These are phyloP conservation scores for Pygoscelis antarcticus DNA, from an alignment of 2,113 vertebrate species.

Conservation along the genomic window DNA sequence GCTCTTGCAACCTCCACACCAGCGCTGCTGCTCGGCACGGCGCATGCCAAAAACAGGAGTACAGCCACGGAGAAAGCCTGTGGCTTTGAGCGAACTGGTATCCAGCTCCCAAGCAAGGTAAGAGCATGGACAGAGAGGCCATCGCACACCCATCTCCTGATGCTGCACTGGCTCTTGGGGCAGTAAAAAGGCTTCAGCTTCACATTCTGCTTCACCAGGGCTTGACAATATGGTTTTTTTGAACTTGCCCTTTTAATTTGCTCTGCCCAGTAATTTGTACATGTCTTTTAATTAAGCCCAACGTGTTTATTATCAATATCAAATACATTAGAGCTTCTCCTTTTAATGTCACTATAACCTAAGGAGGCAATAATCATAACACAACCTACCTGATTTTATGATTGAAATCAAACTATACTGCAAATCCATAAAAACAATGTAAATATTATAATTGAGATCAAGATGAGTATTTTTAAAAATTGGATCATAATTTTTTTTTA, in stretches of 20 bases:
- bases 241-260: neutral
- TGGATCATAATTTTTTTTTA: neutral
- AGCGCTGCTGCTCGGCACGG: fast-evolving
- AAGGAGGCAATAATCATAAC: neutral
- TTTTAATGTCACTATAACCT: neutral
- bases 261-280: neutral
- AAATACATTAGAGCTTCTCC: neutral
- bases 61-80: neutral
- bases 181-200: neutral
- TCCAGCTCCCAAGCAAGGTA: neutral
- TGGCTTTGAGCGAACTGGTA: neutral
- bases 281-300: neutral
- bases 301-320: neutral
- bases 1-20: neutral
- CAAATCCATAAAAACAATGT: neutral
- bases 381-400: neutral
- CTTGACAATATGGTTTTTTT: neutral
- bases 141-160: fast-evolving
- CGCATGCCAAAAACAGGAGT: fast-evolving
- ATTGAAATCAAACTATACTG: neutral
- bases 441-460: neutral
- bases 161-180: neutral
- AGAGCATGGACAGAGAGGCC: neutral
- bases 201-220: neutral
- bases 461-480: neutral